These are phyloP conservation scores for Panthera tigris DNA, from an alignment of 2,113 vertebrate genomes.

Conservation along the genomic window DNA sequence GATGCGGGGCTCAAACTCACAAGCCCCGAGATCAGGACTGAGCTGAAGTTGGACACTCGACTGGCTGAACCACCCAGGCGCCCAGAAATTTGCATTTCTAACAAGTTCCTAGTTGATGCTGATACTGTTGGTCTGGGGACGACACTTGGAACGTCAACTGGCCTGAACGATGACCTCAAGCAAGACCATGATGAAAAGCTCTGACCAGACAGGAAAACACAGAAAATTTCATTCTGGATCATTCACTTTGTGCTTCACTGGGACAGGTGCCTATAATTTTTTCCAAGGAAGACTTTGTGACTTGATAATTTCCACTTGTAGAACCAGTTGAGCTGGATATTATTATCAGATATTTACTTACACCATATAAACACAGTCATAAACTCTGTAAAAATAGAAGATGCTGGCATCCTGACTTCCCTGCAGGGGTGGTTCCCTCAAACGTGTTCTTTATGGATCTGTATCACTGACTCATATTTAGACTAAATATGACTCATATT, in stretches of 20 bases:
- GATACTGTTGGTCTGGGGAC: background rate
- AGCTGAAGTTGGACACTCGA: too few relatives aligned
- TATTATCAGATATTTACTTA: constrained; percentile 38
- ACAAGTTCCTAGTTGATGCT: background rate
- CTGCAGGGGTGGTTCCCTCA: background rate
- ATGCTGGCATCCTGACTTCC: background rate
- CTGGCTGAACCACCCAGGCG: too few relatives aligned
- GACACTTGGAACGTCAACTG: background rate
- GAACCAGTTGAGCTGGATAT: constrained; percentile 48
- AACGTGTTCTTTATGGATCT: background rate
- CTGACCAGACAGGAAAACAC: background rate
- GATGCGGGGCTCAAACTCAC: too few relatives aligned
- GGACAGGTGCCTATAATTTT: background rate
- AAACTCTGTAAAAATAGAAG: background rate
- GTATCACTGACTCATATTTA: constrained; percentile 3
- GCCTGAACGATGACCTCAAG: background rate
- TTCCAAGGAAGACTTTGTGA: constrained; percentile 3
- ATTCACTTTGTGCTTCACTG: background rate
- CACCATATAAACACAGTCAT: background rate
- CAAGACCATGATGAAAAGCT: background rate
- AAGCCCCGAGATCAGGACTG: too few relatives aligned
- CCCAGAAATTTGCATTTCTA: background rate
- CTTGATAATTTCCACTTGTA: constrained; percentile 1
- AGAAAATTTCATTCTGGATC: background rate
- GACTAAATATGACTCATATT: constrained; percentile 23